Evolutionary conservation across 2,888 invertebrate genomes (phyloP), one percentile per base, ranked within the genome.

Genomic region (Acanthosepion esculentum): DNA sequence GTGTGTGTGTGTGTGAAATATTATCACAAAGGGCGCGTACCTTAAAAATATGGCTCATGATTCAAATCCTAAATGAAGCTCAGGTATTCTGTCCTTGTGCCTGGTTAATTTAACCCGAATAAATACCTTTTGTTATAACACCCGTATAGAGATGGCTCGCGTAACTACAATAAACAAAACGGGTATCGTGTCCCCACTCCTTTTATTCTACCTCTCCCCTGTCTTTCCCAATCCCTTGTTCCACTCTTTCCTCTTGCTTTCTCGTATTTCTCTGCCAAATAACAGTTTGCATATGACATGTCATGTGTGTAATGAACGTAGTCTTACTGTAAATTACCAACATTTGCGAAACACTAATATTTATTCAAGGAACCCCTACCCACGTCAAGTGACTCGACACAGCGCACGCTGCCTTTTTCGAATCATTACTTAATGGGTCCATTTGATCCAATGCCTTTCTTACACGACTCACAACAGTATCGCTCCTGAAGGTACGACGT

Each of bases 221-320:
- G n/a, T 33, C n/a, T 8, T 12, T 23, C 12, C 15, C 78, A 0
- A 0, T n/a, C n/a, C 15, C 59, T 6, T 23, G 20, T 23, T 59
- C 4, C 59, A 20, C 55, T 18, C 59, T 20, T 20, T 59, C 23
- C 23, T 59, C 23, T 59, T 59, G 20, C 59, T 5, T 7, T 4
- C 7, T 59, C 59, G 23, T 26, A 59, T 20, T 59, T 59, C 15
- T 5, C 33, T 78, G 15, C 78, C 78, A 78, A 78, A 78, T 78
- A 33, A 78, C 78, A 78, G 78, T 33, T n/a, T n/a, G 78, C 78
- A n/a, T 78, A 78, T n/a, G 78, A 18, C 78, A 78, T n/a, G 78
- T 78, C 78, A 78, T 78, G 78, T 78, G 78, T 78, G 78, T 78
- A 78, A 78, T 78, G 78, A 78, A 78, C 78, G 78, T 15, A n/a